These are phyloP conservation scores for Gallinago paraguaiae DNA, from an alignment of 2,113 vertebrate genomes.

Conservation along the genomic window DNA sequence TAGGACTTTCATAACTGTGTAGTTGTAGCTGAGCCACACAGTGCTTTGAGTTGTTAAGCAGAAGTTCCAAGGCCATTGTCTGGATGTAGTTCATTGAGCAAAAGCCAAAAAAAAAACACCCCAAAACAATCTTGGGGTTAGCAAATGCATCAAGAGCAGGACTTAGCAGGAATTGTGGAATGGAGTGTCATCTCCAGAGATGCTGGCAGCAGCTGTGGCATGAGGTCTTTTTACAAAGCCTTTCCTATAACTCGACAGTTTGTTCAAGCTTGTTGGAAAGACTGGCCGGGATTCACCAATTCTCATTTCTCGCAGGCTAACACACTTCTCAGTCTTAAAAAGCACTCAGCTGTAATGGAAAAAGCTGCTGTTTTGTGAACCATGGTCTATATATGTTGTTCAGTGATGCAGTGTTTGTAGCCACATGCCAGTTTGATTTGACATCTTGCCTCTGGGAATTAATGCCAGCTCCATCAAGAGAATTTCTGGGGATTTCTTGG, in stretches of 20 bases:
- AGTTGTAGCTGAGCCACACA: not conserved
- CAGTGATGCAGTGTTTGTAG: not conserved
- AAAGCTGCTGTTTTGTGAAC: not conserved
- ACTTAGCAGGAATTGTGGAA: not conserved
- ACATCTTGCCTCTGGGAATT: not conserved
- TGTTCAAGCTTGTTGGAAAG: not conserved
- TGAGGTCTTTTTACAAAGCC: not conserved
- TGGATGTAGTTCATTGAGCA: not conserved
- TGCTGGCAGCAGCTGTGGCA: not conserved
- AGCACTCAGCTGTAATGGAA: not conserved
- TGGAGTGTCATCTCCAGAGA: not conserved
- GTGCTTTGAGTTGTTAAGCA: not conserved
- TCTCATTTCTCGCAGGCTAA: not conserved
- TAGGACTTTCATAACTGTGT: not conserved
- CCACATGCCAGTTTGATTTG: not conserved
- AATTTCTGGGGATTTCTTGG: not conserved
- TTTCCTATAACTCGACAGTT: not conserved
- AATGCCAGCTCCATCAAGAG: not conserved
- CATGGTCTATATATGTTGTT: not conserved
- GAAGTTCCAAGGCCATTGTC: not conserved
- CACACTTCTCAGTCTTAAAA: rapidly evolving
- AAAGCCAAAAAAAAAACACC: not conserved
- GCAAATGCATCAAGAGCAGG: not conserved
- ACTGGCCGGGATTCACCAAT: not conserved
- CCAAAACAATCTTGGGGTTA: not conserved